Evolutionary conservation across 2,113 vertebrate genomes (phyloP).

Genomic region (Zeus faber): DNA sequence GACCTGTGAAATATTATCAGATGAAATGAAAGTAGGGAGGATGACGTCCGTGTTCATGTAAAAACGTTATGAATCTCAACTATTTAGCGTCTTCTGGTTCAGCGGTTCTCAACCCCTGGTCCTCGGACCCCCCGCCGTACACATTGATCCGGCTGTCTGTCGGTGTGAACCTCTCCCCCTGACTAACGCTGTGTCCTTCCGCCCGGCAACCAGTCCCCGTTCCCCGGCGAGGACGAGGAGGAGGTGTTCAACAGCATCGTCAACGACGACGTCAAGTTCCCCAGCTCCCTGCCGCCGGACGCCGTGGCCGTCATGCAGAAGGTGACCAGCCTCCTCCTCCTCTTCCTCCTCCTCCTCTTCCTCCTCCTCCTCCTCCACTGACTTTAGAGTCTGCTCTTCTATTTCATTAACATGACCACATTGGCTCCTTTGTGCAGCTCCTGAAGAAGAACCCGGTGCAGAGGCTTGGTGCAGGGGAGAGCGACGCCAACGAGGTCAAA

Average conservation of each 20-base stretch:
- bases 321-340: constrained; percentile 60
- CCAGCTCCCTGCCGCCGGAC: constrained; percentile 80
- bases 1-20: too few relatives aligned
- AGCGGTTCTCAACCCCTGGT: neutral
- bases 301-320: constrained; percentile 85
- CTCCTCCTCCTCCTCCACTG: too few relatives aligned
- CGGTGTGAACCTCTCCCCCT: neutral
- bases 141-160: neutral
- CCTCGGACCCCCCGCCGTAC: neutral
- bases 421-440: too few relatives aligned
- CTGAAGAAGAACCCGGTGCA: constrained; percentile 88
- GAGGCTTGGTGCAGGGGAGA: constrained; percentile 84
- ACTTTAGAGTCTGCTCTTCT: too few relatives aligned
- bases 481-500: constrained; percentile 90
- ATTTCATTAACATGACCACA: too few relatives aligned
- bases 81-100: too few relatives aligned
- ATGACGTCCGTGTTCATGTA: too few relatives aligned
- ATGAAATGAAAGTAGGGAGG: too few relatives aligned
- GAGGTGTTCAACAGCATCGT: constrained; percentile 98
- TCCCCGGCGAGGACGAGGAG: constrained; percentile 95
- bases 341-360: too few relatives aligned
- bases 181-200: neutral
- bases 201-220: constrained; percentile 78
- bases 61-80: too few relatives aligned
- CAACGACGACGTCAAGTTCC: constrained; percentile 86